Percentiles rank a stretch among this genome's conserved stretches.
phyloP scores from a whole-genome alignment of 2,888 invertebrate species.

The Zaprionus bogoriensis region DNA sequence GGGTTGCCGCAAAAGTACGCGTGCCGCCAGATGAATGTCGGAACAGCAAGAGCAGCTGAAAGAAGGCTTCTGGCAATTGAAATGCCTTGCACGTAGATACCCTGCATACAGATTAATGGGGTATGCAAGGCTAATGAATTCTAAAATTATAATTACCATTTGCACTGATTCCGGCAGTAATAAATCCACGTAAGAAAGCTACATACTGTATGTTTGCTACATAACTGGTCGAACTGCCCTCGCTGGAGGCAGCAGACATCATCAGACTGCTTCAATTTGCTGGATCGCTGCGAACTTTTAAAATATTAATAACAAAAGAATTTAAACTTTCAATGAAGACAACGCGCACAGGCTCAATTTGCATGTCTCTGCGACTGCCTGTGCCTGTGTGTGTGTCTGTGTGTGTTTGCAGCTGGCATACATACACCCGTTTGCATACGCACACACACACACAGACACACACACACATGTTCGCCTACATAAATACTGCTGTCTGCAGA shows the following conservation, averaged over 20 bases:
- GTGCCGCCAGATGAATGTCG: no score
- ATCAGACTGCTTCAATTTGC: slow-evolving; percentile 41
- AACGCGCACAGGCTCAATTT: slow-evolving; percentile 35
- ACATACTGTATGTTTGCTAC: background rate
- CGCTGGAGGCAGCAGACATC: slow-evolving; percentile 15
- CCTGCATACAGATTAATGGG: background rate
- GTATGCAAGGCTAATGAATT: no score
- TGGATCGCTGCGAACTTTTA: slow-evolving; percentile 51
- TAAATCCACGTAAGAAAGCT: background rate
- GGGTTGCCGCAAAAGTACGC: slow-evolving; percentile 22
- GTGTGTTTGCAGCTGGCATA: slow-evolving; percentile 1
- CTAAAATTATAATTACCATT: no score
- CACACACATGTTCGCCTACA: background rate
- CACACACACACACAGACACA: slow-evolving; percentile 1
- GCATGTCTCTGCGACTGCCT: slow-evolving; percentile 21
- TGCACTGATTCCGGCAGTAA: background rate
- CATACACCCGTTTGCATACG: slow-evolving; percentile 16
- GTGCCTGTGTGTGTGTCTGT: background rate
- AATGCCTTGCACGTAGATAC: background rate
- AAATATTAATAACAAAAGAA: slow-evolving; percentile 76
- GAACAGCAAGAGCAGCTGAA: no score
- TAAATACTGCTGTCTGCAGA: slow-evolving; percentile 23
- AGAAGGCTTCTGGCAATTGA: background rate
- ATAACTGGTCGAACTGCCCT: slow-evolving; percentile 7
- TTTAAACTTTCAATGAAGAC: slow-evolving; percentile 69